phyloP scores from a whole-genome alignment of 1,140 invertebrate genomes.

The Pogonomyrmex barbatus region DNA sequence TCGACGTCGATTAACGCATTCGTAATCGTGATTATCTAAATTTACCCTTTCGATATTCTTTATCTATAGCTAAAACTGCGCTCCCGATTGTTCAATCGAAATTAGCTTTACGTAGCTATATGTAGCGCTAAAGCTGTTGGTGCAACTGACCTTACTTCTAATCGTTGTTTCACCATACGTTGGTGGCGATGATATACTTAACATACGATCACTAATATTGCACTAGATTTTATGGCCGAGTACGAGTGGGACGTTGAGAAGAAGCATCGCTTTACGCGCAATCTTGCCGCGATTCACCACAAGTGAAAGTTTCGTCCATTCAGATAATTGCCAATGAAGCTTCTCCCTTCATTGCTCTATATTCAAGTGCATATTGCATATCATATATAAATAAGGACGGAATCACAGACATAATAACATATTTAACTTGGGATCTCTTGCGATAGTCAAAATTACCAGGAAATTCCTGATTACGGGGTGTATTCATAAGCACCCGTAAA shows the following conservation, averaged over 20 bases:
- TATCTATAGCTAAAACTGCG: background rate
- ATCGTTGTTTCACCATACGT: slow-evolving; percentile 15
- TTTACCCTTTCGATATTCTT: background rate
- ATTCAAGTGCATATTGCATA: slow-evolving; percentile 32
- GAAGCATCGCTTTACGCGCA: slow-evolving; percentile 21
- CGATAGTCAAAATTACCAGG: background rate
- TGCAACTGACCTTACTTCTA: slow-evolving; percentile 33
- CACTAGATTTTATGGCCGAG: slow-evolving; percentile 60
- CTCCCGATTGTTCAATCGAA: background rate
- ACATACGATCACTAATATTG: slow-evolving; percentile 57
- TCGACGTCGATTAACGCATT: background rate
- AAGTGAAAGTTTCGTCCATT: slow-evolving; percentile 24
- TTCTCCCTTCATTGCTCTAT: slow-evolving; percentile 33
- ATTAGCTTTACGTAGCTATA: slow-evolving; percentile 18
- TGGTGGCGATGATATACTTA: slow-evolving; percentile 29
- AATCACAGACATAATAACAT: slow-evolving; percentile 58
- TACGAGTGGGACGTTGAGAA: slow-evolving; percentile 38
- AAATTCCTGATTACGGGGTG: background rate
- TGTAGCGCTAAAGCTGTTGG: background rate
- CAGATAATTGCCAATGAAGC: slow-evolving; percentile 18
- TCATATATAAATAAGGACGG: slow-evolving; percentile 48
- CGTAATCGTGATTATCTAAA: slow-evolving; percentile 4
- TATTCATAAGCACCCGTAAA: background rate
- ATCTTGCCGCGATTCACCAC: background rate
- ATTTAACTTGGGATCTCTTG: slow-evolving; percentile 21